phyloP scores from a whole-genome alignment of 1,140 invertebrate genomes.

The Solen grandis region DNA sequence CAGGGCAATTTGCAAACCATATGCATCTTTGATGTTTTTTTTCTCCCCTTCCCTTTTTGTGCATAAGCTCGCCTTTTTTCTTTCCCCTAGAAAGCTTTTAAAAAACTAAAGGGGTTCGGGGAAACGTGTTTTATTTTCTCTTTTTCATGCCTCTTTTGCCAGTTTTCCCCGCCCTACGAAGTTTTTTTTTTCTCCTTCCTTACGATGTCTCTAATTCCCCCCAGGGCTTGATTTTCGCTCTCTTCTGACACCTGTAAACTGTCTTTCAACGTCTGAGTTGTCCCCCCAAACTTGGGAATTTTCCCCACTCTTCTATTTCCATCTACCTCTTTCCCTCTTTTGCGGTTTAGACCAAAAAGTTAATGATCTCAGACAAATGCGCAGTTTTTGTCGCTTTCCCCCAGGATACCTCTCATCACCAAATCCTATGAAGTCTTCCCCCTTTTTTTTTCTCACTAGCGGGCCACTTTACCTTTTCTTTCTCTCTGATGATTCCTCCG shows the following conservation, averaged over 20 bases:
- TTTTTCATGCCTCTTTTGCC: constrained; percentile 12
- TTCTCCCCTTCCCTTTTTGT: neutral
- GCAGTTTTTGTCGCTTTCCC: no score
- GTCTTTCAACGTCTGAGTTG: neutral
- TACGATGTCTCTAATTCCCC: neutral
- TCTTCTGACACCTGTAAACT: neutral
- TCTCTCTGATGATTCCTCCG: no score
- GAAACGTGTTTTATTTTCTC: constrained; percentile 12
- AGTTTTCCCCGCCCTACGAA: neutral
- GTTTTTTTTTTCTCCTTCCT: neutral
- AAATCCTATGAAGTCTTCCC: no score
- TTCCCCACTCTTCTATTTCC: constrained; percentile 3
- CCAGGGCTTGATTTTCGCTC: neutral
- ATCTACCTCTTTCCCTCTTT: no score
- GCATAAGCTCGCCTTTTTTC: neutral
- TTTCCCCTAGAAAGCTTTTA: constrained; percentile 10
- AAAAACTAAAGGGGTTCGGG: neutral
- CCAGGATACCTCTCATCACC: no score
- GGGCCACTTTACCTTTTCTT: constrained; percentile 14
- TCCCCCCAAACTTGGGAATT: constrained; percentile 24
- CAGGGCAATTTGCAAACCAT: neutral
- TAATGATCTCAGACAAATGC: no score
- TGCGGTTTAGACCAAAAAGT: no score
- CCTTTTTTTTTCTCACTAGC: no score
- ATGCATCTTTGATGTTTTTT: no score